Evolutionary conservation across 2,888 invertebrate species (phyloP), one percentile per base, ranked within the genome.

Genomic region (Erebia aethiops): DNA sequence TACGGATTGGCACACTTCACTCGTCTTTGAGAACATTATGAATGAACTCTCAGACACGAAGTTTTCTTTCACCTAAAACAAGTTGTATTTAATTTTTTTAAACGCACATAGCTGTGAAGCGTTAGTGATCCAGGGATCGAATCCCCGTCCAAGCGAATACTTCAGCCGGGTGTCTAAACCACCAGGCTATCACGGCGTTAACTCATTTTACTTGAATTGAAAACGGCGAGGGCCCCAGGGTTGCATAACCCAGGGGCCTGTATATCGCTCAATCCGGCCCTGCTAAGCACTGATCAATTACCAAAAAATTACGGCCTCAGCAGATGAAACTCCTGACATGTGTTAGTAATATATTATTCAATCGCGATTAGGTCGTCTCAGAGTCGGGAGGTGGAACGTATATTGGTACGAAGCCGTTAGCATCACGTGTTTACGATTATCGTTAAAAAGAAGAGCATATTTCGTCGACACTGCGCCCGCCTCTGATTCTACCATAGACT

Each of bases 391-490:
- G 21, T 67, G 49, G 10, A 57, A 21, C 69, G 71, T 61, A 78
- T 77, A 77, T 79, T 74, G 76, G 74, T 75, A 77, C 77, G 76
- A 77, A 78, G 71, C 77, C 76, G 78, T 77, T 78, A 74, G 74
- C 76, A 74, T 76, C 77, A 78, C 73, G 74, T 81, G 81, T 79
- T 81, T 80, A 79, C 78, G 77, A 81, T 81, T 80, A 80, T 80
- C 78, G 78, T 79, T 79, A 78, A 78, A 78, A 77, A 78, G 77
- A 77, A 62, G 73, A 76, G 76, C 79, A 75, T 77, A 77, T 77
- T 76, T 78, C 78, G 77, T 80, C 79, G 78, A 79, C 78, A 78
- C 73, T 69, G 60, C 64, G 56, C 70, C 65, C 72, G 66, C 70
- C 67, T 72, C 70, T 74, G 67, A 75, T 49, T 58, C 67, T 21